phyloP scores from a whole-genome alignment of 2,888 invertebrate genomes.

The Cephus rjabovi region DNA sequence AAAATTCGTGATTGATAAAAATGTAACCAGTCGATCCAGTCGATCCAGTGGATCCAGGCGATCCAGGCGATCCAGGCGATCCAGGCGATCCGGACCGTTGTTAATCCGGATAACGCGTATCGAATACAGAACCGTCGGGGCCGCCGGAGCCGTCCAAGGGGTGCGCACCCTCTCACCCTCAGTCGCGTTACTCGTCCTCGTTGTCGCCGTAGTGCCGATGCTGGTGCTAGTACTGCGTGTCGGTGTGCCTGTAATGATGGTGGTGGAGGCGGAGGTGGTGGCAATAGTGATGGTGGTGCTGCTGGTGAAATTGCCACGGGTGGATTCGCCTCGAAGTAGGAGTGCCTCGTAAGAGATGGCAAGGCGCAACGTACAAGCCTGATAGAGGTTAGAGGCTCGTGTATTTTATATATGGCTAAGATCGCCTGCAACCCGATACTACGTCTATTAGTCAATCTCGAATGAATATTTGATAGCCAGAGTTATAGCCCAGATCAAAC shows the following conservation, averaged over 20 bases:
- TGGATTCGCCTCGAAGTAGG: too few species aligned
- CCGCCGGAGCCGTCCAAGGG: slow-evolving; percentile 1
- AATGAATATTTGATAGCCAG: slow-evolving; percentile 55
- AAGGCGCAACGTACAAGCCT: too few species aligned
- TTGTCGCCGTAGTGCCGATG: background rate
- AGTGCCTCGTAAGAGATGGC: too few species aligned
- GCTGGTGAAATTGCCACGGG: too few species aligned
- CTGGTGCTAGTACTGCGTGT: too few species aligned
- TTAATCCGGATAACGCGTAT: slow-evolving; percentile 33
- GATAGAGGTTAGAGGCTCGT: background rate
- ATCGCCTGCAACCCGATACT: slow-evolving; percentile 30
- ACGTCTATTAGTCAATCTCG: slow-evolving; percentile 54
- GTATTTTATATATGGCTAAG: background rate
- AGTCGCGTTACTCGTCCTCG: background rate
- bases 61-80: slow-evolving; percentile 5
- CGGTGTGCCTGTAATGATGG: too few species aligned
- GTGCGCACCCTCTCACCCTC: background rate
- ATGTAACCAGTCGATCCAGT: slow-evolving; percentile 18
- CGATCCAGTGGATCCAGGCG: background rate
- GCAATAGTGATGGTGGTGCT: too few species aligned
- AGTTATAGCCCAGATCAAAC: slow-evolving; percentile 54
- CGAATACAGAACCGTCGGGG: slow-evolving; percentile 22
- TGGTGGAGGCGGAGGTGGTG: too few species aligned
- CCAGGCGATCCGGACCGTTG: slow-evolving; percentile 15
- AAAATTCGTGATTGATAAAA: slow-evolving; percentile 34